Base-by-base conservation (phyloP, 1,140 invertebrate species). In the Drosophila oshimai region DNA sequence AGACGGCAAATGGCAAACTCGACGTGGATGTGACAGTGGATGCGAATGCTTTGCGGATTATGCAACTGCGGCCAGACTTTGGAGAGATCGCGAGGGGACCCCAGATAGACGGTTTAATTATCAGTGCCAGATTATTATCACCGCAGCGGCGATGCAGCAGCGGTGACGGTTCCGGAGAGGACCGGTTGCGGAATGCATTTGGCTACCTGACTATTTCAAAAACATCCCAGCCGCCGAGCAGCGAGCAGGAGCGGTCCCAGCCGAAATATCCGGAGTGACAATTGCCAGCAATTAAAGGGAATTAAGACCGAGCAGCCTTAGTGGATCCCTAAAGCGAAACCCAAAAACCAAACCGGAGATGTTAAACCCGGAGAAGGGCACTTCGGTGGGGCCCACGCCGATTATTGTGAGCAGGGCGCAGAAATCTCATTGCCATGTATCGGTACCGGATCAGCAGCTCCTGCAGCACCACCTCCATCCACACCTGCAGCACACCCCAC, bases 111-210 rank as follows among this genome's bases (percentile, higher is more conserved):
- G 53, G 39, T 45, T 41, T 68, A 80, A 87, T 88, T 81, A 86
- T 86, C 81, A 86, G 76, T 37, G 57, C 41, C 46, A 46, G 76
- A 76, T 75, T 80, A 83, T 81, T 76, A 87, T 86, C 80, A 81
- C 54, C 68, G 64, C 67, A 69, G 29, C 57, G 37, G 49, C 67
- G 37, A 50, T 78, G 34, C 73, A 58, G 54, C 36, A 33, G 26
- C 65, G 67, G 57, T 65, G 50, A 34, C 17, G 45, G 17, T 26
- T 33, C 10, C 36, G 22, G 54, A 36, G 37, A 72, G 42, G 29
- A 73, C 28, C 37, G 20, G 31, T 28, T 60, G 22, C 57, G 46
- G 34, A 42, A 50, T 42, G 53, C 34, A 53, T 54, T 24, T 44
- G 26, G 42, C 41, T 67, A 65, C 62, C 62, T 64, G 57, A 64